Percentiles rank a stretch among this genome's conserved stretches.
phyloP scores from a whole-genome alignment of 2,797 vertebrate species.

The Sebastes variabilis region DNA sequence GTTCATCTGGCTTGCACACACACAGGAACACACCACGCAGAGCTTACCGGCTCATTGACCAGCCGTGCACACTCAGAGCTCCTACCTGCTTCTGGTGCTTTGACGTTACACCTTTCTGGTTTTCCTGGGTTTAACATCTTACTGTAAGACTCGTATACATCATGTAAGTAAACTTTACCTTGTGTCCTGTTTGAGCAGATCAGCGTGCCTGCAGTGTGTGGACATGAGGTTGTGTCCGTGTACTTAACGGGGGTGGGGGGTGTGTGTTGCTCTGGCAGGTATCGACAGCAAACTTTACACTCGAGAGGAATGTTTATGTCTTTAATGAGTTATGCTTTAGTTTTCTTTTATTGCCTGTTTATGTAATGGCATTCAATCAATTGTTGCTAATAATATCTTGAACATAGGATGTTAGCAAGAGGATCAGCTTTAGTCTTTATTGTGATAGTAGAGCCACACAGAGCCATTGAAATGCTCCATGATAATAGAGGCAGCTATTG shows the following conservation, averaged over 20 bases:
- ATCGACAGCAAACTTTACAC: neutral
- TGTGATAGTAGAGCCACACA: neutral
- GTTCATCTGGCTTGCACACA: constrained; percentile 28
- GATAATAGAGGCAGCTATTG: neutral
- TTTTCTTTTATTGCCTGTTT: neutral
- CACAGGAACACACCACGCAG: neutral
- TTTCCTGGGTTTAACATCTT: neutral
- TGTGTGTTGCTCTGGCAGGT: neutral
- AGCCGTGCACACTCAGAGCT: neutral
- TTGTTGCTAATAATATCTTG: neutral
- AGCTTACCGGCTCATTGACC: neutral
- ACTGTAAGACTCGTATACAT: neutral
- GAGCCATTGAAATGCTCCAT: neutral
- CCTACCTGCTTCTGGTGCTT: neutral
- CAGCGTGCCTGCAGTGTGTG: constrained; percentile 7
- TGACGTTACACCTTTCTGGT: neutral
- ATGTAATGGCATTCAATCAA: neutral
- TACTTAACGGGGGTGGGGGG: neutral
- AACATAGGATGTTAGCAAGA: neutral
- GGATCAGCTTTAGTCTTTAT: neutral
- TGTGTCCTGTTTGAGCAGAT: constrained; percentile 16
- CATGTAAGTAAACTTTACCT: constrained; percentile 59
- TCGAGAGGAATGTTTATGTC: neutral
- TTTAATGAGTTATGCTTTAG: neutral
- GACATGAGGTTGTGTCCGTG: constrained; percentile 4